Evolutionary conservation across 2,888 invertebrate genomes (phyloP), one percentile per base, ranked within the genome.

Genomic region (Ormyrus rosae): DNA sequence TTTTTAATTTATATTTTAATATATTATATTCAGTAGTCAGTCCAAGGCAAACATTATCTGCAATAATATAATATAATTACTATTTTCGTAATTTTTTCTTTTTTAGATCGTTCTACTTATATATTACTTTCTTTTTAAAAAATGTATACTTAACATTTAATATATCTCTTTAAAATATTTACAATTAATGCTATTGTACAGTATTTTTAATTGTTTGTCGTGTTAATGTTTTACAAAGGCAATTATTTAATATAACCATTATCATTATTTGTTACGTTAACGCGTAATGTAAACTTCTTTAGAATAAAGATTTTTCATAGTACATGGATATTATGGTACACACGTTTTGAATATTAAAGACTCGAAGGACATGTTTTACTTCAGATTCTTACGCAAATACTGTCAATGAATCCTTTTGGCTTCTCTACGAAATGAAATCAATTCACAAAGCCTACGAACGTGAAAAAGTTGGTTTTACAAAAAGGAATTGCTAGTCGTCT

Each of bases 121-220:
- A 90, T 90, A 90, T 90, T 90, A 90, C 89, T 90, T 90, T 90
- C 90, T 89, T 84, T 89, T 89, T 88, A 90, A 90, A 90, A 90
- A 90, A 90, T 89, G 88, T 90, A 89, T 89, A 88, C 88, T 90
- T 90, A 89, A 89, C 89, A 89, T 89, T 89, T 89, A 90, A 89
- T 89, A 89, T 89, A 86, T 86, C 78, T 82, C 78, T 82, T 82
- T 78, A 74, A 88, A 89, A 88, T 90, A 90, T 90, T 86, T 90
- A 90, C 90, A 90, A 85, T 89, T 87, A 88, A 89, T 89, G 83
- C 88, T 90, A 90, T 89, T 81, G 84, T 90, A 89, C 87, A 90
- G 86, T 87, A 86, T 88, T 85, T 87, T 86, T 85, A 68, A 73
- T 87, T 86, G 84, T 87, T 86, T 87, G 82, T 87, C 85, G 84